Percentiles rank a stretch among this genome's conserved stretches.
Conservation (phyloP, 2,113 vertebrate species). For the Willisornis vidua region DNA sequence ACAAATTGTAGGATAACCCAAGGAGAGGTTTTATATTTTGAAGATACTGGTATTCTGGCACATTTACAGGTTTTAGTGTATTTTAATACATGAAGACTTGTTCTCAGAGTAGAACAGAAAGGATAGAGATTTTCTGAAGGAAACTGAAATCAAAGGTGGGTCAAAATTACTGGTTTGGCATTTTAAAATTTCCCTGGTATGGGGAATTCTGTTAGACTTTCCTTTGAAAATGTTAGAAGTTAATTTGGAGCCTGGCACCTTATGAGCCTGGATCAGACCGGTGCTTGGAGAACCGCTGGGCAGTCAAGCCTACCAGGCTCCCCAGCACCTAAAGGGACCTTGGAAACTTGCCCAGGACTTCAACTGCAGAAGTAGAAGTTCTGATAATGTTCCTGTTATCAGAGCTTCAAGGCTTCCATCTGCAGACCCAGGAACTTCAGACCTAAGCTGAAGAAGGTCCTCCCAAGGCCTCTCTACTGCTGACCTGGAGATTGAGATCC, state of each 20-base stretch:
- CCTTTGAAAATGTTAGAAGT: background rate
- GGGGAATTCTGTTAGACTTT: background rate
- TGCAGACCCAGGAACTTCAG: conserved; percentile 1
- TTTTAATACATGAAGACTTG: background rate
- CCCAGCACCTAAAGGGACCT: conserved; percentile 8
- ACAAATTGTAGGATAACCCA: background rate
- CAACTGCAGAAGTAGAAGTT: background rate
- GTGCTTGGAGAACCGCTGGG: background rate
- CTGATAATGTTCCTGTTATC: conserved; percentile 52
- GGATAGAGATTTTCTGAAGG: background rate
- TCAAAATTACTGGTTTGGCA: background rate
- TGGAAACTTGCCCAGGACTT: conserved; percentile 55
- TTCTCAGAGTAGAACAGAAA: background rate
- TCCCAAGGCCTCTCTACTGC: background rate
- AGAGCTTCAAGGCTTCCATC: conserved; percentile 52
- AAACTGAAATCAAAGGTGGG: background rate
- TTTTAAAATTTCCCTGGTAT: background rate
- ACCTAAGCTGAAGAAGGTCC: background rate
- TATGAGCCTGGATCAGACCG: background rate
- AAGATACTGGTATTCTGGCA: background rate
- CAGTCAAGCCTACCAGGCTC: background rate
- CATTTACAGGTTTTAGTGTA: background rate
- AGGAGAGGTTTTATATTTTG: background rate
- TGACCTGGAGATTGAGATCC: background rate
- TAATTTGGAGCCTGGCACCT: background rate